Conservation (phyloP, 2,797 vertebrate genomes). For the Steatocranus sp. region DNA sequence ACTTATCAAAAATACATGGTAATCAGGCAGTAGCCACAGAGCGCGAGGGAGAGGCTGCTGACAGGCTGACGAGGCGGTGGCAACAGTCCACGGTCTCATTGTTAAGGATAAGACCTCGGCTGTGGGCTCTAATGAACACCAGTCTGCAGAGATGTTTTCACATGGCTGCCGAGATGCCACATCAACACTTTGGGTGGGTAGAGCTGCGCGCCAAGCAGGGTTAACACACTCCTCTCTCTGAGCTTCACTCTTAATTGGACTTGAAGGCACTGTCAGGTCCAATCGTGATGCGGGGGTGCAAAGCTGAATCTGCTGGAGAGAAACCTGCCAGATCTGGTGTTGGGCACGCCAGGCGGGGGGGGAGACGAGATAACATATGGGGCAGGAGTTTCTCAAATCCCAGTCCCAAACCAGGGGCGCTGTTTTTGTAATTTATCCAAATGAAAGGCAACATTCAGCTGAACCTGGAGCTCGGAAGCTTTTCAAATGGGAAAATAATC, state of each 20-base stretch:
- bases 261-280: conserved; percentile 76
- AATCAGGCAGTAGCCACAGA: background rate
- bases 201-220: conserved; percentile 50
- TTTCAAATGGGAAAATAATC: background rate
- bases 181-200: conserved; percentile 61
- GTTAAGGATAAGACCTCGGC: conserved; percentile 16
- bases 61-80: conserved; percentile 24
- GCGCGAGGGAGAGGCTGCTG: background rate
- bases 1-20: background rate
- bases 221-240: conserved; percentile 63
- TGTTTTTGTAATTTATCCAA: background rate
- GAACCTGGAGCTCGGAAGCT: background rate
- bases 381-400: conserved; percentile 17
- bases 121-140: conserved; percentile 49
- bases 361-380: conserved; percentile 26
- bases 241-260: conserved; percentile 72
- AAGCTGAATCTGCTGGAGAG: conserved; percentile 59
- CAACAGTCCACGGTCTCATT: conserved; percentile 22
- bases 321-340: conserved; percentile 69
- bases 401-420: conserved; percentile 11
- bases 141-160: conserved; percentile 48
- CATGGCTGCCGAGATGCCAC: conserved; percentile 52
- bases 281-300: conserved; percentile 64
- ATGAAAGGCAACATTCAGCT: background rate
- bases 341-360: conserved; percentile 11